Evolutionary conservation across 2,113 vertebrate species (phyloP).

Genomic region (Gymnarchus niloticus): DNA sequence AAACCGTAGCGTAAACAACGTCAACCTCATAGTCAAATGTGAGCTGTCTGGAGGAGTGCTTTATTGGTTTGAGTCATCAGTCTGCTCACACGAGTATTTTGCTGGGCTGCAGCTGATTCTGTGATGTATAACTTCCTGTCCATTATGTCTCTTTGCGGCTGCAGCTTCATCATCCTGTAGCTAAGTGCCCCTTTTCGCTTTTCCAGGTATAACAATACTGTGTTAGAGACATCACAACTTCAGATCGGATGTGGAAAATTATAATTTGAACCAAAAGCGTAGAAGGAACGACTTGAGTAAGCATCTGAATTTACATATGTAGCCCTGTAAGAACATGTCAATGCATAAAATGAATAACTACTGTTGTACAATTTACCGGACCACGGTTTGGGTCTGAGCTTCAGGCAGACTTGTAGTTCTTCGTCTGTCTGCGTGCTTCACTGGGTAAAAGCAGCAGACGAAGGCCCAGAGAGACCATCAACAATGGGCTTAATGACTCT

Average conservation of each 20-base stretch:
- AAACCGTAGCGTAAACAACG: neutral
- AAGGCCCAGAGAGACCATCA: neutral
- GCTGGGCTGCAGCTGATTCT: neutral
- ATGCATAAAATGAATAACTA: neutral
- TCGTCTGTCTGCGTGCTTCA: neutral
- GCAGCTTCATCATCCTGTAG: neutral
- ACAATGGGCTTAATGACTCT: constrained; percentile 16
- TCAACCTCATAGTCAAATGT: neutral
- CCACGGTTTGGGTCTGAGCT: neutral
- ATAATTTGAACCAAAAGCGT: neutral
- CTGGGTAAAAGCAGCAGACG: neutral
- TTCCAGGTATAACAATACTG: neutral
- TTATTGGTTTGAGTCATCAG: neutral
- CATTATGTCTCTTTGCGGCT: neutral
- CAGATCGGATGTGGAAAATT: neutral
- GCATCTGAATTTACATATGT: neutral
- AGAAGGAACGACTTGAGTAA: neutral
- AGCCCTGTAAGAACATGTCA: neutral
- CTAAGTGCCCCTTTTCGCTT: neutral
- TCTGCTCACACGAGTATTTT: neutral
- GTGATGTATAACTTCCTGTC: neutral
- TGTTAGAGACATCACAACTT: neutral
- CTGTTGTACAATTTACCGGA: neutral
- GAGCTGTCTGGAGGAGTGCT: neutral
- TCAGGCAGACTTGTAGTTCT: too few relatives aligned